Evolutionary conservation across 2,797 vertebrate species (phyloP), one percentile per base, ranked within the genome.

Genomic region (Sebastes nivosus): DNA sequence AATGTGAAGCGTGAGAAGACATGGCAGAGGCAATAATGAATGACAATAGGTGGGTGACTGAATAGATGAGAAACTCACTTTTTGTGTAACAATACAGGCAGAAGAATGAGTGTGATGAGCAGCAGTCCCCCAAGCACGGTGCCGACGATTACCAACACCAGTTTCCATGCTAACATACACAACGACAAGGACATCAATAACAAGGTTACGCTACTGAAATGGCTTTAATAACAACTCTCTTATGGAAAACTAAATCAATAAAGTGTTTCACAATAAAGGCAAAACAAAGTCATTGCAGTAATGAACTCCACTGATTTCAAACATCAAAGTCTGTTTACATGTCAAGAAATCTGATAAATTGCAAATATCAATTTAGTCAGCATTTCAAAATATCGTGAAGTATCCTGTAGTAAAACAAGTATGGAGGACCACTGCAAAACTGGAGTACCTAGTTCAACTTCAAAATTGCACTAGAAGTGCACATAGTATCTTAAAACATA

Each of bases 101-200:
- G 60, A 67, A 83, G 1, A 64, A 90, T 89, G 61, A 89, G 1
- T 2, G 71, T 4, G 74, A 89, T 82, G 50, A 95, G 70, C 68
- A 95, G 81, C 63, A 94, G 57, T 14, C 11, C 87, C 4, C 93
- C 92, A 0, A 94, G 25, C 4, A 93, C 10, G 0, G 89, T 75
- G 24, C 79, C 84, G 3, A 92, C 55, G 1, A 95, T 83, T 10
- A 90, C 83, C 70, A 95, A 25, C 0, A 1, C 1, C 34, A 93
- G 78, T 57, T 87, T 0, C 87, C 88, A 90, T 0, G 61, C 94
- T 96, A 73, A 79, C 4, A 73, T 66, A 81, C 30, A 77, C 34
- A 90, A 58, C 0, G 6, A 72, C 24, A 64, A 55, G 1, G 20
- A 30, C 3, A 1, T 80, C n/a, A 72, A 27, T 30, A n/a, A 63